Percentiles rank a stretch among this genome's conserved stretches.
Evolutionary conservation across 2,113 vertebrate genomes (phyloP).

Genomic region (Pachypanchax playfairii): DNA sequence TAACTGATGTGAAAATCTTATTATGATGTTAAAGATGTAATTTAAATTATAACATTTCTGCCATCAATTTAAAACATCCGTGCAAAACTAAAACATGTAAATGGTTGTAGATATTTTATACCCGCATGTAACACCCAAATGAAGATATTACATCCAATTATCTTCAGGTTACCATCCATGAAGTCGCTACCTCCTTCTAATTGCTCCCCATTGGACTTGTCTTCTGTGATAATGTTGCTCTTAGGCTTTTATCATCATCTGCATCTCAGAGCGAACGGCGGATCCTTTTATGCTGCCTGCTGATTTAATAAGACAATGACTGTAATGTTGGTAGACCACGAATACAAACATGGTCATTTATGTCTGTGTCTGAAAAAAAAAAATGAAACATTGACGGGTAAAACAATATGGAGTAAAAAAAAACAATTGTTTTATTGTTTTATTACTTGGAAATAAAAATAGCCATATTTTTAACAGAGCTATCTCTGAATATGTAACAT

Average conservation of each 20-base stretch:
- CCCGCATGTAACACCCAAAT: constrained; percentile 11
- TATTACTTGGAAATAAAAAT: too few species aligned
- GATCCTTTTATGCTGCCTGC: constrained; percentile 51
- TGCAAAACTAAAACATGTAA: background rate
- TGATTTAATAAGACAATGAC: constrained; percentile 64
- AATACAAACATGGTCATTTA: constrained; percentile 30
- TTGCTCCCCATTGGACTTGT: constrained; percentile 36
- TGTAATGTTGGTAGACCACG: constrained; percentile 23
- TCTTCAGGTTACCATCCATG: constrained; percentile 14
- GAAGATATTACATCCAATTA: background rate
- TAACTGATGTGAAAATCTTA: background rate
- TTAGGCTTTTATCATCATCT: constrained; percentile 50
- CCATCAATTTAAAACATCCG: background rate
- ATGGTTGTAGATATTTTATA: background rate
- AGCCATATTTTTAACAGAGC: too few species aligned
- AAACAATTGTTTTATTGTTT: background rate
- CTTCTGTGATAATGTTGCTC: constrained; percentile 38
- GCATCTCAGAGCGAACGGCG: constrained; percentile 28
- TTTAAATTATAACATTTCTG: background rate
- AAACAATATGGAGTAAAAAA: background rate
- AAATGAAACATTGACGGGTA: background rate
- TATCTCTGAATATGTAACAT: background rate
- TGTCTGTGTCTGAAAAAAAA: constrained; percentile 12
- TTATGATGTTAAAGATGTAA: background rate
- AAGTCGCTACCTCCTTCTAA: constrained; percentile 33